phyloP scores from a whole-genome alignment of 1,140 invertebrate genomes.

The Solen grandis region DNA sequence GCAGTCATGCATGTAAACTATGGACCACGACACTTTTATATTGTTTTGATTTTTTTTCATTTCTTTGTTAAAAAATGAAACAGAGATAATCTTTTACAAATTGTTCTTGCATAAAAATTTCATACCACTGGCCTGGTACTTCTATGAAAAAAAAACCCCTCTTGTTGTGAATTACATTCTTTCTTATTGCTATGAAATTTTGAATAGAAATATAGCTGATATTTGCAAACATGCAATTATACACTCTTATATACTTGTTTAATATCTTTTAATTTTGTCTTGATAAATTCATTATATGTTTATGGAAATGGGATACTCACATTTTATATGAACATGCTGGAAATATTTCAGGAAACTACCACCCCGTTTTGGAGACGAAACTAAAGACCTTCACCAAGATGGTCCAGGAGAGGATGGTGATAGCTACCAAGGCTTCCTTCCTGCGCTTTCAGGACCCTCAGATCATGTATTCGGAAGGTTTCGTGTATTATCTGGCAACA shows the following conservation, averaged over 20 bases:
- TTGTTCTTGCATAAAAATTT: no score
- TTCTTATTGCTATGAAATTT: no score
- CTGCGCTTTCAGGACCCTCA: constrained; percentile 44
- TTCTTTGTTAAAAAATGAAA: no score
- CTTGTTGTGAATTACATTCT: no score
- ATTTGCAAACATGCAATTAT: neutral
- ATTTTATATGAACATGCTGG: neutral
- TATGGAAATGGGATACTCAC: neutral
- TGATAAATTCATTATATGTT: neutral
- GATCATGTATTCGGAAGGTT: constrained; percentile 41
- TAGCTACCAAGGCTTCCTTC: constrained; percentile 12
- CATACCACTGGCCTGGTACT: no score
- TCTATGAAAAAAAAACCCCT: no score
- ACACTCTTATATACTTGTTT: neutral
- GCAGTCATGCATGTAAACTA: no score
- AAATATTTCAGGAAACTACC: constrained; percentile 40
- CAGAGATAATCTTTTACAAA: no score
- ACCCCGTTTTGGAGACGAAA: constrained; percentile 36
- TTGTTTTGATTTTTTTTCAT: no score
- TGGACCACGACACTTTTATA: no score
- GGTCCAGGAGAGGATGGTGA: constrained; percentile 29
- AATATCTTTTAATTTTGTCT: no score
- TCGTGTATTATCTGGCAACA: constrained; percentile 47
- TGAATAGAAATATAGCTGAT: no score
- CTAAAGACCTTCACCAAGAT: constrained; percentile 47